phyloP scores from a whole-genome alignment of 2,797 vertebrate species.

The Epinephelus malabaricus region DNA sequence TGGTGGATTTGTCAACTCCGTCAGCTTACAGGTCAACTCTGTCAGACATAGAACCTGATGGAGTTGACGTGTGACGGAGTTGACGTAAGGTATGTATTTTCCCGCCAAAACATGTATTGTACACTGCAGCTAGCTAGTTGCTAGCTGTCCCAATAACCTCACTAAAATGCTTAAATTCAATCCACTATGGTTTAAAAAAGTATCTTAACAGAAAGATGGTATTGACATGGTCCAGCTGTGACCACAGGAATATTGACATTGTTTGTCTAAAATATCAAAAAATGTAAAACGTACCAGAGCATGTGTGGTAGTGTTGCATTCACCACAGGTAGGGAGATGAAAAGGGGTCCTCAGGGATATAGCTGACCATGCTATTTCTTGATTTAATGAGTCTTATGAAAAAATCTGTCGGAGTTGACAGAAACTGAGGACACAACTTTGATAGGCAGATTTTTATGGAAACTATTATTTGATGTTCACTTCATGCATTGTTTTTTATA shows the following conservation, averaged over 20 bases:
- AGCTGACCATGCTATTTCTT: no score
- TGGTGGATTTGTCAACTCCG: not conserved
- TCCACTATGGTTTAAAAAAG: no score
- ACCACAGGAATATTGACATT: not conserved
- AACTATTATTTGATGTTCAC: not conserved
- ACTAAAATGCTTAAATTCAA: not conserved
- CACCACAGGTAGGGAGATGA: no score
- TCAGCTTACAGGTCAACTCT: not conserved
- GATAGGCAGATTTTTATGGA: not conserved
- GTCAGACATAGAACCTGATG: no score
- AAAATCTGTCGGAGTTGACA: not conserved
- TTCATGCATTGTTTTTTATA: not conserved
- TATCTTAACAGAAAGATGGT: not conserved
- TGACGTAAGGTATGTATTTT: not conserved
- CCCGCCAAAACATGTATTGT: not conserved
- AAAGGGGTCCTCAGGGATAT: no score
- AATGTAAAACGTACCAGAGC: not conserved
- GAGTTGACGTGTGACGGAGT: no score
- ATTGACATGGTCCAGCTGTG: not conserved
- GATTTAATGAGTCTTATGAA: no score
- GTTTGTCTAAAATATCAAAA: no score
- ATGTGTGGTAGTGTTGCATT: not conserved
- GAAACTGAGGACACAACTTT: not conserved
- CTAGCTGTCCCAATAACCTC: not conserved
- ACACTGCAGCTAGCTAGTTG: constrained; percentile 4